Base-by-base conservation (phyloP, 2,797 vertebrate genomes). In the Pangasius djambal region DNA sequence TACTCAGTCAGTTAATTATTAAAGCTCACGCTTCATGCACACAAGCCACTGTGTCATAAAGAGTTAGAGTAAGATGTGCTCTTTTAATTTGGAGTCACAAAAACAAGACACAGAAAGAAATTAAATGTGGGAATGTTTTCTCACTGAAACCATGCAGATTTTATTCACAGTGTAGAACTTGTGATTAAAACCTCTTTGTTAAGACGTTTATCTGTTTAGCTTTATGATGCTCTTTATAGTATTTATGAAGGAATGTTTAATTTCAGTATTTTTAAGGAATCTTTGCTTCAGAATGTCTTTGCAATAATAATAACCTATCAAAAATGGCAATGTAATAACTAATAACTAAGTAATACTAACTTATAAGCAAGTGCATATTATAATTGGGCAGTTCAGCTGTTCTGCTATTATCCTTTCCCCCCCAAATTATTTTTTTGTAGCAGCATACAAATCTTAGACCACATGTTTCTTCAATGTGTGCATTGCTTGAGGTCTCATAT, bases 1-100 rank as follows among this genome's bases (percentile, higher is more conserved):
- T 48, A 22, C 40, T 65, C 25, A 28, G 37, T 28, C 55, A 22
- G 34, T 82, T 37, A 59, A 83, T 83, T 63, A 63, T 83, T 83
- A 44, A 83, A 83, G 79, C 34, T 82, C 22, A 59, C 10, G 31
- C 31, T 83, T 83, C 57, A 81, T 57, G 31, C 31, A 57, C 78
- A 81, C 9, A 78, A 55, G 48, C 25, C n/a, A 37, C 4, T 59
- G 34, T 37, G 18, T 15, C 20, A 2, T 82, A 22, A 59, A 31
- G 6, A 28, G 34, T 63, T 83, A 28, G 22, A 44, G 22, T 63
- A n/a, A 3, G 37, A 63, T 7, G 10, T 25, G 34, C 34, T 25
- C 10, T 61, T 61, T 63, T 82, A 61, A 40, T 40, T 79, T 63
- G 6, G 5, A 40, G 22, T 40, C 79, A 44, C 22, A 20, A 22